These are phyloP conservation scores for Rhegmatorhina hoffmannsi DNA, from an alignment of 2,113 vertebrate genomes.

Conservation along the genomic window DNA sequence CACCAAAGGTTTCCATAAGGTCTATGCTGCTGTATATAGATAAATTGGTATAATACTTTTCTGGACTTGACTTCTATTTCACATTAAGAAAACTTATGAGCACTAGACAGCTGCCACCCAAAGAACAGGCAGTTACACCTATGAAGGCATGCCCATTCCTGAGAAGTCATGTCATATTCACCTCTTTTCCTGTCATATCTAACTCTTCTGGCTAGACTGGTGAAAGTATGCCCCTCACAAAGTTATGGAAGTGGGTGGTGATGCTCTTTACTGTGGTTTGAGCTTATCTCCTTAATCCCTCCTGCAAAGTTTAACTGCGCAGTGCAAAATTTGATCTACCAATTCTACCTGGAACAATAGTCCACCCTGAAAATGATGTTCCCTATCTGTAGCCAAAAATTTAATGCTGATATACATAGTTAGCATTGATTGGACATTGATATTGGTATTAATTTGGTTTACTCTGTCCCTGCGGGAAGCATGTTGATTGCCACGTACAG, in stretches of 20 bases:
- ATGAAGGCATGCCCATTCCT: background rate
- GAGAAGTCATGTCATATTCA: background rate
- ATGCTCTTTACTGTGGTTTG: background rate
- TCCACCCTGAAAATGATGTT: background rate
- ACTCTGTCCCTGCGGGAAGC: background rate
- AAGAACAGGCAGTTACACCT: background rate
- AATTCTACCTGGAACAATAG: background rate
- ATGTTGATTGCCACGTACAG: background rate
- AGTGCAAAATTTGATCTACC: background rate
- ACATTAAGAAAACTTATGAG: background rate
- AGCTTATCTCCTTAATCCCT: background rate
- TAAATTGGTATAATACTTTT: background rate
- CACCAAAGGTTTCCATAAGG: too few relatives aligned
- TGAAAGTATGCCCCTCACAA: background rate
- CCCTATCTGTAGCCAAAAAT: background rate
- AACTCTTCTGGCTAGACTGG: background rate
- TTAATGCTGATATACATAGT: background rate
- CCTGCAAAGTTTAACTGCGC: background rate
- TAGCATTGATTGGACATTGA: background rate
- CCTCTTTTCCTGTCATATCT: background rate
- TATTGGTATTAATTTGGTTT: background rate
- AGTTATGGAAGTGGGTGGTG: accelerated
- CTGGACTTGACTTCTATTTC: background rate
- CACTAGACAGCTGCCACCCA: background rate
- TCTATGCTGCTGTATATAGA: too few relatives aligned